A percentile compares a stretch with the other conserved stretches of the same genome.
Evolutionary conservation across 2,797 vertebrate genomes (phyloP).

Genomic region (Rhinatrema bivittatum): DNA sequence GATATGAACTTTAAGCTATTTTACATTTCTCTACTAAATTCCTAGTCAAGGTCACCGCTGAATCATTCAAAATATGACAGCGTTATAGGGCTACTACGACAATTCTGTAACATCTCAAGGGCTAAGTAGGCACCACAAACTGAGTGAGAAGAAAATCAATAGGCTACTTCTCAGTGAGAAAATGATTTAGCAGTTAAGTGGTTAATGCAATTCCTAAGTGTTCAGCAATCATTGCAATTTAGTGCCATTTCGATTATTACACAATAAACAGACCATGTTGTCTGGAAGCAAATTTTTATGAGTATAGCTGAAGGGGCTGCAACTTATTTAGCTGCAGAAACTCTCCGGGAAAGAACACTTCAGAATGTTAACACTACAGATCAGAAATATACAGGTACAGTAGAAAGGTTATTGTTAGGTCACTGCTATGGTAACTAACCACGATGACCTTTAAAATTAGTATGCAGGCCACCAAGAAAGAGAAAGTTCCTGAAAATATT

Average conservation of each 20-base stretch:
- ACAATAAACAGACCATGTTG: constrained; percentile 75
- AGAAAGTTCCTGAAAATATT: constrained; percentile 40
- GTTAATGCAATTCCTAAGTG: constrained; percentile 71
- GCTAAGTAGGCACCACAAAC: constrained; percentile 24
- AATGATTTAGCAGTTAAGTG: constrained; percentile 55
- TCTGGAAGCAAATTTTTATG: constrained; percentile 76
- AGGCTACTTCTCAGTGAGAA: constrained; percentile 29
- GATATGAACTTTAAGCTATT: constrained; percentile 8
- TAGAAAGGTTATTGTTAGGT: constrained; percentile 59
- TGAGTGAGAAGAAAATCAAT: constrained; percentile 25
- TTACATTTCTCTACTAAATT: constrained; percentile 31
- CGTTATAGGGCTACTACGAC: constrained; percentile 13
- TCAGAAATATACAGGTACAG: constrained; percentile 58
- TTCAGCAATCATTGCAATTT: constrained; percentile 69
- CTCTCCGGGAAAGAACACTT: constrained; percentile 52
- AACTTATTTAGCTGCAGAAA: constrained; percentile 67
- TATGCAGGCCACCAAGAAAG: constrained; percentile 40
- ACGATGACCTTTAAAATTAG: constrained; percentile 56
- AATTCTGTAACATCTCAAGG: constrained; percentile 28
- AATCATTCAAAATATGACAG: constrained; percentile 24
- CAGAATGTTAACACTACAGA: constrained; percentile 45
- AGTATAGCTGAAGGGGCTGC: constrained; percentile 70
- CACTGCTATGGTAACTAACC: constrained; percentile 49
- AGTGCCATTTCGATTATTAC: constrained; percentile 75
- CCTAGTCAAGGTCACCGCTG: constrained; percentile 23